Evolutionary conservation across 2,113 vertebrate species (phyloP).

Genomic region (Rhegmatorhina hoffmannsi): DNA sequence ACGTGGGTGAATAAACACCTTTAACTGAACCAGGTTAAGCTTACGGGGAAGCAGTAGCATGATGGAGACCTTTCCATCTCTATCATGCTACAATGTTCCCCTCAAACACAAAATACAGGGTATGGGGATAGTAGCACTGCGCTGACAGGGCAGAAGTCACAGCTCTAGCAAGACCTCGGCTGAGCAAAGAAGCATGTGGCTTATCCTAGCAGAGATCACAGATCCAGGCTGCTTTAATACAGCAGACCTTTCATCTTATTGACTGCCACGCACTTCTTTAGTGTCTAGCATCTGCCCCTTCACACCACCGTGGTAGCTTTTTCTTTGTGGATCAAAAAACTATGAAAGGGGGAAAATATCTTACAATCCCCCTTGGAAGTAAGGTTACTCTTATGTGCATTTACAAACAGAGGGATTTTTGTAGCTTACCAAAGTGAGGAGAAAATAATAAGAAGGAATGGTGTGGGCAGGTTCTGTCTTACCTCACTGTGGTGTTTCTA

Average conservation of each 20-base stretch:
- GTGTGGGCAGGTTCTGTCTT: not conserved
- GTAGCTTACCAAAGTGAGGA: not conserved
- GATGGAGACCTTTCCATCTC: not conserved
- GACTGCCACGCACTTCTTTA: not conserved
- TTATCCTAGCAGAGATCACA: not conserved
- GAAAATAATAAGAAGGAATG: not conserved
- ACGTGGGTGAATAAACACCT: not conserved
- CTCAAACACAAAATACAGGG: not conserved
- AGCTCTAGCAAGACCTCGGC: not conserved
- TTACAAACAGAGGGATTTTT: not conserved
- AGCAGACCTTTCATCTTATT: not conserved
- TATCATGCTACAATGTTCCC: not conserved
- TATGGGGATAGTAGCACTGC: not conserved
- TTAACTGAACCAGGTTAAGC: not conserved
- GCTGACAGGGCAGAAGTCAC: not conserved
- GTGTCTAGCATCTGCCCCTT: not conserved
- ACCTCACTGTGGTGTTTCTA: not conserved
- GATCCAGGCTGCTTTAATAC: not conserved
- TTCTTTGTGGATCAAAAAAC: not conserved
- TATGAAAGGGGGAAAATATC: not conserved
- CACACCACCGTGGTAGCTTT: not conserved
- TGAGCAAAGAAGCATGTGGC: not conserved
- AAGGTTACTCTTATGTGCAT: not conserved
- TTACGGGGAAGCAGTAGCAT: accelerated
- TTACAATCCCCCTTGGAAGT: not conserved